phyloP scores from a whole-genome alignment of 2,113 vertebrate genomes.

The Oryctolagus cuniculus region DNA sequence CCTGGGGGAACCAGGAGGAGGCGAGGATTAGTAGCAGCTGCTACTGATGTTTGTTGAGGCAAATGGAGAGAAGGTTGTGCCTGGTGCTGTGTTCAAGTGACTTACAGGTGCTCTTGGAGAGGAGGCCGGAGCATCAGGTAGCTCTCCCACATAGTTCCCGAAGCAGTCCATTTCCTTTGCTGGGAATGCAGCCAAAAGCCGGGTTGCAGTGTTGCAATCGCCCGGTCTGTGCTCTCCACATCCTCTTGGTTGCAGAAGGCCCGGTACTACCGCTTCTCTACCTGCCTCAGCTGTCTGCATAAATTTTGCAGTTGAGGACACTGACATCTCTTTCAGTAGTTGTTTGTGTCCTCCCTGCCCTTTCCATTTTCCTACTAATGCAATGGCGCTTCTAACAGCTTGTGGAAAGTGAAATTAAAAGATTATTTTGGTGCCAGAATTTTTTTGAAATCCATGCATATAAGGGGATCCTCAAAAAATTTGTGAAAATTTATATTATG shows the following conservation, averaged over 20 bases:
- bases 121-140: not conserved
- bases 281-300: accelerated
- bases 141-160: not conserved
- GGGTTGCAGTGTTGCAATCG: not conserved
- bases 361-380: conserved; percentile 8
- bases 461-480: too few species aligned
- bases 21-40: not conserved
- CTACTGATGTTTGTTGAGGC: not conserved
- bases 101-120: not conserved
- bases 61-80: not conserved
- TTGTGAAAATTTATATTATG: too few species aligned
- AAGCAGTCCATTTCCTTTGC: not conserved
- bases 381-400: too few species aligned
- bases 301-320: not conserved
- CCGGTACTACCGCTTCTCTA: accelerated
- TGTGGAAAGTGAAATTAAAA: too few species aligned
- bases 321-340: not conserved
- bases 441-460: too few species aligned
- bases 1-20: not conserved
- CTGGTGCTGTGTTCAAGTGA: not conserved
- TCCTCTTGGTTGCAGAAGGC: not conserved
- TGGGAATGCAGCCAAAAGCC: not conserved
- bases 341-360: not conserved
- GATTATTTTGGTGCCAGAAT: too few species aligned
- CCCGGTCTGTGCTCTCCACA: accelerated